phyloP scores from a whole-genome alignment of 2,888 invertebrate genomes.

The Leistus spinibarbis region DNA sequence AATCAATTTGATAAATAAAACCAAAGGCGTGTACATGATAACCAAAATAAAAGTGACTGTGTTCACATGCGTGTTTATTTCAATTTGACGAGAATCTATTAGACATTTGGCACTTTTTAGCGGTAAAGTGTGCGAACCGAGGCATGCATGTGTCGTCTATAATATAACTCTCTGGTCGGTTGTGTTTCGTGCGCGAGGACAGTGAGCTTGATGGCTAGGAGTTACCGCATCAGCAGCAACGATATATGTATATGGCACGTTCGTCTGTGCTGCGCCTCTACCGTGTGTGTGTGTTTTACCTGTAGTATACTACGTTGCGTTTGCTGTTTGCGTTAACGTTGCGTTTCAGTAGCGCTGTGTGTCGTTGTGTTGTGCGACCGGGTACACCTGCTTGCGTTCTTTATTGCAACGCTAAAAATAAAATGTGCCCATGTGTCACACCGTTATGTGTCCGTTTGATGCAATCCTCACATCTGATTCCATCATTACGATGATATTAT shows the following conservation, averaged over 20 bases:
- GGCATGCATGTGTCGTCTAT: neutral
- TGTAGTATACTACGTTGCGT: neutral
- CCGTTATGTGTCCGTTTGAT: neutral
- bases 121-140: neutral
- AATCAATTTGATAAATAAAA: too few relatives aligned
- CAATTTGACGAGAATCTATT: too few relatives aligned
- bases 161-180: neutral
- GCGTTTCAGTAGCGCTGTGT: neutral
- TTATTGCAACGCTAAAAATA: neutral
- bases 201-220: neutral
- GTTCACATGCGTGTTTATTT: too few relatives aligned
- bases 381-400: neutral
- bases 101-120: neutral
- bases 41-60: too few relatives aligned
- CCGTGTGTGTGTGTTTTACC: neutral
- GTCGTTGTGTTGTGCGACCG: neutral
- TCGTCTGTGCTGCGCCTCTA: too few relatives aligned
- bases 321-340: neutral
- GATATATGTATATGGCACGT: neutral
- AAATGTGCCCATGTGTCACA: neutral
- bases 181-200: neutral
- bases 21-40: too few relatives aligned
- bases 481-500: neutral
- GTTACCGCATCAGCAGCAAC: neutral
- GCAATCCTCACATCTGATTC: neutral